phyloP scores from a whole-genome alignment of 92 coral and sea anemone species.

The Porites evermanni region DNA sequence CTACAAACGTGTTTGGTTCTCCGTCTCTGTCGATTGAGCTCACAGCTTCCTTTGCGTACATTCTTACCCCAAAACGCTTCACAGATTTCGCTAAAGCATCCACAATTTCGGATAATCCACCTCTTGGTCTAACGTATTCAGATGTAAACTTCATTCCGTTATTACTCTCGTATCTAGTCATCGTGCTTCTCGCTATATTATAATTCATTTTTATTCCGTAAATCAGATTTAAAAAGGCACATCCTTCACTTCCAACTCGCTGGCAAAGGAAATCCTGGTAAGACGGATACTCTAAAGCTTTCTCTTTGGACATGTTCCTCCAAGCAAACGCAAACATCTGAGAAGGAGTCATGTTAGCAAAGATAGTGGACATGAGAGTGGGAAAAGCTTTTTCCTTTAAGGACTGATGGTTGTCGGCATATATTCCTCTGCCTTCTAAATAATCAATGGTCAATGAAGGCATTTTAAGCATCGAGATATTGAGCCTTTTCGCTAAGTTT shows the following conservation, averaged over 20 bases:
- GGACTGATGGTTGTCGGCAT: neutral
- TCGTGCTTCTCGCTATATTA: constrained; percentile 10
- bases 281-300: neutral
- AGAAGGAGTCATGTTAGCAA: constrained; percentile 28
- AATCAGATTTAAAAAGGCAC: neutral
- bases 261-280: constrained; percentile 7
- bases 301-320: constrained; percentile 19
- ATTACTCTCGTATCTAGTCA: neutral
- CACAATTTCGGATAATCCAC: constrained; percentile 8
- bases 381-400: constrained; percentile 20
- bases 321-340: constrained; percentile 3
- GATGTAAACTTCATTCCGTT: neutral
- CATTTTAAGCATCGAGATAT: neutral
- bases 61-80: constrained; percentile 11
- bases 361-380: constrained; percentile 15
- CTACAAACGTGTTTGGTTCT: constrained; percentile 4
- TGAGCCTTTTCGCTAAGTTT: neutral
- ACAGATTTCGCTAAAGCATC: constrained; percentile 2
- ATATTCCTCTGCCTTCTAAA: constrained; percentile 1
- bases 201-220: neutral
- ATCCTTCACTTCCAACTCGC: constrained; percentile 20
- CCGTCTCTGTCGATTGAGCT: neutral
- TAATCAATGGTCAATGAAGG: neutral
- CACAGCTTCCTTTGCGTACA: constrained; percentile 13
- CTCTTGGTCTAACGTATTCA: neutral